Conservation (phyloP, 35 echinoderm and acorn worm species). For the Amphiura filiformis region DNA sequence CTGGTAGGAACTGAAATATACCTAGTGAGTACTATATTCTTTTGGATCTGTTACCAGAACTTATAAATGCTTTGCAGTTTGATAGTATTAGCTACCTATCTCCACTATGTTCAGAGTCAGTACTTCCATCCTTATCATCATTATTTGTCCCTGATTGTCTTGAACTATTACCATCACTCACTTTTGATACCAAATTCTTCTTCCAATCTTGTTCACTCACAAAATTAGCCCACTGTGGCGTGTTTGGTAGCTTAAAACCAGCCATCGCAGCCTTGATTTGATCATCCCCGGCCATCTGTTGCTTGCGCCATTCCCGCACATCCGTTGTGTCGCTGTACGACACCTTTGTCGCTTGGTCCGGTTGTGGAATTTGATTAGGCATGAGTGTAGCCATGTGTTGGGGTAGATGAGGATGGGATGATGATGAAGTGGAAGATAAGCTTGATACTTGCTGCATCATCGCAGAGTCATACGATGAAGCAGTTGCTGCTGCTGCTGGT, state of each 20-base stretch:
- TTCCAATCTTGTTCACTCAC: constrained; percentile 73
- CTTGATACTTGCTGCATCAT: not conserved
- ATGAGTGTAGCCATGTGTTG: constrained; percentile 28
- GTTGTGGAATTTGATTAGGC: constrained; percentile 5
- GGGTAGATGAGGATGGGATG: constrained; percentile 27
- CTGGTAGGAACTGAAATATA: no score
- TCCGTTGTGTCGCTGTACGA: constrained; percentile 32
- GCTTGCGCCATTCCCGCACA: constrained; percentile 38
- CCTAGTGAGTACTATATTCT: no score
- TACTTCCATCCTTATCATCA: not conserved
- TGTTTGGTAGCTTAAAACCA: constrained; percentile 29
- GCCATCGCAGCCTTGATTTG: constrained; percentile 72
- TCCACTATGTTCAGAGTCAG: not conserved
- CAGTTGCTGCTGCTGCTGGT: not conserved
- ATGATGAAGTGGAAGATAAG: not conserved
- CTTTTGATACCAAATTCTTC: constrained; percentile 17
- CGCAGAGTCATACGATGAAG: not conserved
- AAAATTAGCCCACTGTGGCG: constrained; percentile 44
- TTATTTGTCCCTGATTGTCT: not conserved
- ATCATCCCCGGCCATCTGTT: constrained; percentile 62
- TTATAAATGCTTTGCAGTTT: no score
- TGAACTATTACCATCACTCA: not conserved
- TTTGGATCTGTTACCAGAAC: no score
- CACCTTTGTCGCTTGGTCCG: constrained; percentile 30
- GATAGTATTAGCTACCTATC: not conserved